A percentile compares a stretch with the other conserved stretches of the same genome.
These are phyloP conservation scores for Busseola fusca DNA, from an alignment of 2,888 invertebrate species.

Conservation along the genomic window DNA sequence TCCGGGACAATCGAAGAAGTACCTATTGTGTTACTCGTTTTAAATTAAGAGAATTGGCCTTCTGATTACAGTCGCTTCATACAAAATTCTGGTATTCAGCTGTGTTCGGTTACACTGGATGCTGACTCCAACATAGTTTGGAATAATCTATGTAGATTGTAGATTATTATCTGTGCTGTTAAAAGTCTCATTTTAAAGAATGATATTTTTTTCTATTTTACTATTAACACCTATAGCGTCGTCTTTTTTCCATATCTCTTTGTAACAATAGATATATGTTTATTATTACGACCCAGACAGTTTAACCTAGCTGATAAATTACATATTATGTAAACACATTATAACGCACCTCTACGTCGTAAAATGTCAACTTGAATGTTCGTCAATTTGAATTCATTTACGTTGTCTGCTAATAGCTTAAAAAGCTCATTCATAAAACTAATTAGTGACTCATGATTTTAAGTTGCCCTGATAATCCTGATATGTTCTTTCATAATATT, in stretches of 20 bases:
- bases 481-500: not conserved
- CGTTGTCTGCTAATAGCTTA: not conserved
- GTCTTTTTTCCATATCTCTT: not conserved
- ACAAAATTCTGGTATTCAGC: not conserved
- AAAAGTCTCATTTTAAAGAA: too few relatives aligned
- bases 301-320: not conserved
- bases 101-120: too few relatives aligned
- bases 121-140: not conserved
- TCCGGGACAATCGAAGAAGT: not conserved
- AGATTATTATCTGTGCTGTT: too few relatives aligned
- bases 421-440: not conserved
- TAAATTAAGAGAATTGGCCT: too few relatives aligned
- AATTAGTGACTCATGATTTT: not conserved
- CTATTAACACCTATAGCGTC: not conserved
- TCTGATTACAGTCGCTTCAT: not conserved
- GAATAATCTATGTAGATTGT: not conserved
- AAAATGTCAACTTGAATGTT: not conserved
- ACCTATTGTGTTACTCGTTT: not conserved
- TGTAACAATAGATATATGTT: not conserved
- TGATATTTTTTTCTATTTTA: not conserved
- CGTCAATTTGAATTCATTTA: not conserved
- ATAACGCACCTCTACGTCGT: not conserved
- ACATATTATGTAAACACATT: not conserved
- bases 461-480: not conserved
- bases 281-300: constrained; percentile 8